Conservation (phyloP, 2,113 vertebrate genomes). For the Eulemur rufifrons region DNA sequence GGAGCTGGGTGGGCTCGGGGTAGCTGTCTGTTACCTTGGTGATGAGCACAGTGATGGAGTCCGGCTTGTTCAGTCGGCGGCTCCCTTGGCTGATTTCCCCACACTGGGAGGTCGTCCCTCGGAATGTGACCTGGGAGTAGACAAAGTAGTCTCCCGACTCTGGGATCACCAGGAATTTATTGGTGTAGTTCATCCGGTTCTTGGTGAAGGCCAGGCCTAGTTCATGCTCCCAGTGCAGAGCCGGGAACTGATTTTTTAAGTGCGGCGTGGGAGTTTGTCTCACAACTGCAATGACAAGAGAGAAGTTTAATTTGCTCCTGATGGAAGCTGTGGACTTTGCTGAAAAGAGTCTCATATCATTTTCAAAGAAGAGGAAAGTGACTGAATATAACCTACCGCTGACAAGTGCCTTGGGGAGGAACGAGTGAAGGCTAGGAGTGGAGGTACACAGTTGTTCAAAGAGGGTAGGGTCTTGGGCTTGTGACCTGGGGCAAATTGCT, state of each 20-base stretch:
- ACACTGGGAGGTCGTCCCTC: slow-evolving; percentile 55
- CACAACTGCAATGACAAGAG: slow-evolving; percentile 74
- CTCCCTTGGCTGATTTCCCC: neutral
- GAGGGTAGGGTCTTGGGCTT: neutral
- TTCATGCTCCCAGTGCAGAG: slow-evolving; percentile 85
- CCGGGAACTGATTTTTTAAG: slow-evolving; percentile 63
- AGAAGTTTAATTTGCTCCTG: slow-evolving; percentile 5
- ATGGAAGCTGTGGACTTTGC: neutral
- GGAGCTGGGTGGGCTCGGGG: slow-evolving; percentile 81
- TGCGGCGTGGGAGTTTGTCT: slow-evolving; percentile 61
- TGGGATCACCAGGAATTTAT: slow-evolving; percentile 83
- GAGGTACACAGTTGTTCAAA: neutral
- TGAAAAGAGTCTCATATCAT: neutral
- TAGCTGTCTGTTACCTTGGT: slow-evolving; percentile 84
- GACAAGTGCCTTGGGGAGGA: neutral
- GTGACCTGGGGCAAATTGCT: neutral
- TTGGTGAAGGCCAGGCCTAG: slow-evolving; percentile 85
- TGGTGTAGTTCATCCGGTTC: slow-evolving; percentile 84
- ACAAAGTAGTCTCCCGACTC: slow-evolving; percentile 85
- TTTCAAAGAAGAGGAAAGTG: neutral
- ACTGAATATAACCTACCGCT: neutral
- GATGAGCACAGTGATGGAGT: slow-evolving; percentile 79
- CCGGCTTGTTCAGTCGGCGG: neutral
- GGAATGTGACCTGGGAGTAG: slow-evolving; percentile 87
- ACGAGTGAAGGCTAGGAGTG: neutral